Evolutionary conservation across 2,888 invertebrate species (phyloP), one percentile per base, ranked within the genome.

Genomic region (Hermaeophaga mercurialis): DNA sequence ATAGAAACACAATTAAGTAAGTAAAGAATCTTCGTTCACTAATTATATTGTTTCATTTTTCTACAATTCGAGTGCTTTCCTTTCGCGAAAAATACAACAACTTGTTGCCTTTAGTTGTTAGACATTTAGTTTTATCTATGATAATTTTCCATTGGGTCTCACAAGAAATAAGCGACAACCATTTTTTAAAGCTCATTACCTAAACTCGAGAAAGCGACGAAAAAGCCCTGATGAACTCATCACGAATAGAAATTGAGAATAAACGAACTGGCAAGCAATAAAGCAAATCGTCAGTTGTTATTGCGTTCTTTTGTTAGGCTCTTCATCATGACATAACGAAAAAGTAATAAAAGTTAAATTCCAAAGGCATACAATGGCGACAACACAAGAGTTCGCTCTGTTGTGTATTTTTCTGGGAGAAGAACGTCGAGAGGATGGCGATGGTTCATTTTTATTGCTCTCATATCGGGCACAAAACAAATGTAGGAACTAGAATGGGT

Each of bases 291-390:
- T 34, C 41, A 41, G 41, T 41, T 41, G 39, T 54, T 54, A 41
- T 54, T 54, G 41, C 41, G 5, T 54, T 33, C 41, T 34, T 41
- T 54, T 54, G 47, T 41, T 47, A 19, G 26, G 26, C 39, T 28
- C 24, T 34, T 34, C 47, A 26, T 48, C 47, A 43, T 15, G 26
- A 34, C 17, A 22, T 46, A 46, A 39, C 36, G 54, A 33, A 36
- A 54, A 54, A 39, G 54, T 54, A 54, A 54, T 54, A 43, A 54
- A 54, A 54, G 15, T 33, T 39, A 41, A 54, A 47, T 54, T 54
- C 39, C 54, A 24, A n/a, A 45, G 18, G 41, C 7, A 17, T 18
- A 48, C 48, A 38, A 26, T 47, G 15, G 36, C 22, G 34, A 47
- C 17, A 24, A 46, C 22, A 46, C 19, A 46, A 18, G 17, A 36